Base-by-base conservation (phyloP, 2,888 invertebrate species). In the Drosophila algonquin region DNA sequence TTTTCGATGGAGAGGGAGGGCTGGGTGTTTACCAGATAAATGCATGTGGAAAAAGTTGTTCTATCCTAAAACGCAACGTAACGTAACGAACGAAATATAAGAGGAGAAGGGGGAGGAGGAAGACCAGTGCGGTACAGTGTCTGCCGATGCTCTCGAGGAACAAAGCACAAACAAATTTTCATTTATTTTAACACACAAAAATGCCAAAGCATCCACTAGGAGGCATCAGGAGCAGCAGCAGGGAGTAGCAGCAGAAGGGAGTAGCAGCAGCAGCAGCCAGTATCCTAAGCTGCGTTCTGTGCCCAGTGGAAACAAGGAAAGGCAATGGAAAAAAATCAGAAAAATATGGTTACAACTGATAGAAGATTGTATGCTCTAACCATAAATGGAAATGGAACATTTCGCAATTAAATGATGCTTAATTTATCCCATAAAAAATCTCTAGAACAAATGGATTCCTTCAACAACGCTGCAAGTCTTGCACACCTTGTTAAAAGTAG, bases 151-250 rank as follows among this genome's bases (percentile, higher is more conserved):
- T 59, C 57, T 56, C 63, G 63, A 48, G 71, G 47, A 82, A 75
- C 83, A 83, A 87, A 88, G 83, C 89, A 87, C 89, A 84, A 88
- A 88, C 83, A 82, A 82, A 82, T 82, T 82, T 82, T 82, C 89
- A 84, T 84, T 84, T 84, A 84, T 84, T 88, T 87, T 81, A 87
- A 87, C 89, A 84, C 89, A 84, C 89, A 89, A 83, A 83, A 87
- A 83, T 83, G 84, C 83, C 83, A 83, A 88, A 83, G 87, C 76
- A 83, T 78, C 73, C 65, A 52, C 51, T 46, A 59, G 65, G 45
- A 21, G 21, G 21, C 21, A 21, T 21, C 21, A 21, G 21, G 21
- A 21, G 21, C 40, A 62, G 72, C 53, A 71, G 12, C 5, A 1
- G 35, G 12, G 24, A 24, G 24, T 2, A 14, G 24, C 7, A 32